Percentiles rank a stretch among this genome's conserved stretches.
Conservation (phyloP, 2,113 vertebrate species). For the Festucalex cinctus region DNA sequence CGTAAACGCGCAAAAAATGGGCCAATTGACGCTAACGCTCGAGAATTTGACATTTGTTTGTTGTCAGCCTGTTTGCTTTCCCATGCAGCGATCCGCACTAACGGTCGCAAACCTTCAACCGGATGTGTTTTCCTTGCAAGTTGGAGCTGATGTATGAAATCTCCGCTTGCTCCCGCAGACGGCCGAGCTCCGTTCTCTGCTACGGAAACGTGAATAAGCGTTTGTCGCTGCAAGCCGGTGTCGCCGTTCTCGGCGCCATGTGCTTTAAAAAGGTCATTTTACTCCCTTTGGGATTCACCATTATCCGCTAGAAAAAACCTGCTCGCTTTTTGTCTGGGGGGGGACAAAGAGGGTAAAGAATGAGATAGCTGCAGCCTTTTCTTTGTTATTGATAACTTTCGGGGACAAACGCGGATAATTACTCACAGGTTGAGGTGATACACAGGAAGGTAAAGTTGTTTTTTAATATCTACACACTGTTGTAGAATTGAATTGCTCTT, state of each 20-base stretch:
- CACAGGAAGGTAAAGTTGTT: background rate
- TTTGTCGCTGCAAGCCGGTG: constrained; percentile 29
- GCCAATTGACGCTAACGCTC: too few relatives aligned
- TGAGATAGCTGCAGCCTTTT: background rate
- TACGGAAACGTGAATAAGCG: constrained; percentile 8
- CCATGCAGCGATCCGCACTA: too few relatives aligned
- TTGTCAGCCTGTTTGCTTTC: too few relatives aligned
- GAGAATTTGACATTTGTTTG: too few relatives aligned
- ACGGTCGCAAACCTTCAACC: too few relatives aligned
- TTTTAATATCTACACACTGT: constrained; percentile 39
- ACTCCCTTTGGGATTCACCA: constrained; percentile 9
- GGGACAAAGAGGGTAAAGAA: constrained; percentile 6
- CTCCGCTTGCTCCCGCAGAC: background rate
- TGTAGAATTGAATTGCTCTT: constrained; percentile 47
- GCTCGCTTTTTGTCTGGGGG: constrained; percentile 11
- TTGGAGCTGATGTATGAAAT: too few relatives aligned
- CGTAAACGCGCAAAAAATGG: too few relatives aligned
- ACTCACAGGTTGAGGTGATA: background rate
- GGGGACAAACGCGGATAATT: background rate
- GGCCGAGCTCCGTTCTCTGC: constrained; percentile 2
- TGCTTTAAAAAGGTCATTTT: constrained; percentile 51
- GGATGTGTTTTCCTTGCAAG: too few relatives aligned
- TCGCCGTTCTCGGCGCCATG: constrained; percentile 21
- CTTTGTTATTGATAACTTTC: background rate
- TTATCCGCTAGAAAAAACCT: constrained; percentile 11